Evolutionary conservation across 2,113 vertebrate genomes (phyloP).

Genomic region (Piprites chloris): DNA sequence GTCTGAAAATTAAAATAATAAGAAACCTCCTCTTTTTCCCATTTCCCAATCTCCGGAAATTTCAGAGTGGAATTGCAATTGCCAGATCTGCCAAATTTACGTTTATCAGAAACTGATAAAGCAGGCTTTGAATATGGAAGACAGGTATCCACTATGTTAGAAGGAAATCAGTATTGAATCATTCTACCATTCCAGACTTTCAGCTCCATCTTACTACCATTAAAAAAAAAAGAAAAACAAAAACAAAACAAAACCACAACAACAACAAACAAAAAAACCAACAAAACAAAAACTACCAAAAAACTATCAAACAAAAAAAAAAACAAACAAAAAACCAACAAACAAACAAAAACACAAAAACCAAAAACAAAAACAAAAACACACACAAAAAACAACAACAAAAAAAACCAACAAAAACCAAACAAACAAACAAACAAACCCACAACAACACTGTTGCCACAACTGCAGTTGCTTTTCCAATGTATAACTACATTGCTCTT

Average conservation of each 20-base stretch:
- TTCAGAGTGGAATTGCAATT: neutral
- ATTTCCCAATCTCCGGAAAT: neutral
- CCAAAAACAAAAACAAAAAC: too few relatives aligned
- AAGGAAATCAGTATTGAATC: neutral
- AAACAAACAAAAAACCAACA: neutral
- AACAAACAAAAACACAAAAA: too few relatives aligned
- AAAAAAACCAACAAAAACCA: too few relatives aligned
- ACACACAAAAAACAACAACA: too few relatives aligned
- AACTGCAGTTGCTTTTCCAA: neutral
- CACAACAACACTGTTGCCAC: neutral
- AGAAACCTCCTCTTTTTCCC: neutral
- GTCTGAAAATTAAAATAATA: neutral
- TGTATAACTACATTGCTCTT: neutral
- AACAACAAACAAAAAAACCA: too few relatives aligned
- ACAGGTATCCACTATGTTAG: rapidly evolving
- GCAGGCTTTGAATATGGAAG: neutral
- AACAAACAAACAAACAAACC: neutral
- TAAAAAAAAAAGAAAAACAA: neutral
- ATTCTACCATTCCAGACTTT: neutral
- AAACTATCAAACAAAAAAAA: neutral
- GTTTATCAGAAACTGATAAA: neutral
- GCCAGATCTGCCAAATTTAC: neutral
- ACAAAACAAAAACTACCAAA: too few relatives aligned
- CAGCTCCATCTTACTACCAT: neutral
- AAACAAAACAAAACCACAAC: too few relatives aligned